Evolutionary conservation across 1,140 invertebrate genomes (phyloP), one percentile per base, ranked within the genome.

Genomic region (Hycleus cichorii): DNA sequence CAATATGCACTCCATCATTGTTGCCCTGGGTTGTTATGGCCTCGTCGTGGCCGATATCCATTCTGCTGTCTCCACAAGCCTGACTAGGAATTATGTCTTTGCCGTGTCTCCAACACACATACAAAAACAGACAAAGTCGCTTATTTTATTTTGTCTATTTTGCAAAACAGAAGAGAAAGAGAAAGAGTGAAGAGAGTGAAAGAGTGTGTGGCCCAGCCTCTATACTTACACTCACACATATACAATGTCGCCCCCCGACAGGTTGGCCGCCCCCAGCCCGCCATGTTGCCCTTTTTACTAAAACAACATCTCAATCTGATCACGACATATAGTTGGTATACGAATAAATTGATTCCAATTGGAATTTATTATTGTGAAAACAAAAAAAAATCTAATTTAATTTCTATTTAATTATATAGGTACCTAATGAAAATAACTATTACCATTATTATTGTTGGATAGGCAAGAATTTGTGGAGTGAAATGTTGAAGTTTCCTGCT

Each of bases 1-100:
- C 64, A 65, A 65, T 65, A 65, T 56, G 51, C 65, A 65, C 63
- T 67, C 49, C 54, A 67, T 67, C 65, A 67, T 67, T 60, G 65
- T 59, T 60, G 50, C 50, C 54, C 54, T 47, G 60, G 52, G 59
- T 60, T 53, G 62, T 64, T 60, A 64, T 62, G 56, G 60, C 54
- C 57, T 49, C 55, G 63, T 67, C 65, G 65, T 67, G 65, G 64
- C 59, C 64, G 43, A 57, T 47, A 65, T 63, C 65, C 63, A 67
- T 67, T 67, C 65, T 67, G 50, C 65, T 67, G 65, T 67, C 65
- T 64, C 45, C 56, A 59, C 18, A 52, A 58, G 56, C 59, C 60
- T 60, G 55, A 54, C 32, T 42, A 63, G 63, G 61, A 67, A 58
- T 63, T 67, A 67, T 67, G 63, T 67, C 65, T 67, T 61, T 47